phyloP scores from a whole-genome alignment of 2,888 invertebrate species.

The Eupithecia vulgata region DNA sequence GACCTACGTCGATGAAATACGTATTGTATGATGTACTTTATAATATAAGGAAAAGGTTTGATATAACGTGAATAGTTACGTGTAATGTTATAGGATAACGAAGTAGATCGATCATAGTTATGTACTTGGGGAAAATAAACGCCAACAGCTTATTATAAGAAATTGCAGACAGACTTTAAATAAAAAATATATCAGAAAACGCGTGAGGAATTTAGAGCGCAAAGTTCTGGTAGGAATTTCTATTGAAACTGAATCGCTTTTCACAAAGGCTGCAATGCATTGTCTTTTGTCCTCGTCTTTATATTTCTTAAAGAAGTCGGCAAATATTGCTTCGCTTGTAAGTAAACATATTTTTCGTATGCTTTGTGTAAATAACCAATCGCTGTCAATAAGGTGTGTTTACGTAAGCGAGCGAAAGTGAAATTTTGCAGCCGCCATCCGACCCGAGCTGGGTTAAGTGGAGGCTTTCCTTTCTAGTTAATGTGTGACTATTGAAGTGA shows the following conservation, averaged over 20 bases:
- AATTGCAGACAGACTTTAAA: neutral
- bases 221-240: neutral
- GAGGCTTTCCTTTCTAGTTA: slow-evolving; percentile 12
- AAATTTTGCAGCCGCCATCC: slow-evolving; percentile 55
- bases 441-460: slow-evolving; percentile 40
- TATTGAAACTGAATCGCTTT: neutral
- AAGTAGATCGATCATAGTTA: neutral
- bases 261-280: neutral
- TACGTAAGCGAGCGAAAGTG: slow-evolving; percentile 78
- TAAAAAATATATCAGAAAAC: neutral
- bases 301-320: neutral
- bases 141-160: neutral
- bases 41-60: neutral
- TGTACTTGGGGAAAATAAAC: neutral
- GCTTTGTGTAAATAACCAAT: slow-evolving; percentile 34
- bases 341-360: slow-evolving; percentile 5
- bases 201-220: neutral
- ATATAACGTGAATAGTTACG: neutral
- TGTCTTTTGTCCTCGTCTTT: neutral
- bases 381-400: slow-evolving; percentile 60
- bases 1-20: neutral
- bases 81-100: neutral
- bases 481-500: neutral
- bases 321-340: neutral
- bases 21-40: neutral